phyloP scores from a whole-genome alignment of 2,797 vertebrate species.

The Acrocephalus scirpaceus region DNA sequence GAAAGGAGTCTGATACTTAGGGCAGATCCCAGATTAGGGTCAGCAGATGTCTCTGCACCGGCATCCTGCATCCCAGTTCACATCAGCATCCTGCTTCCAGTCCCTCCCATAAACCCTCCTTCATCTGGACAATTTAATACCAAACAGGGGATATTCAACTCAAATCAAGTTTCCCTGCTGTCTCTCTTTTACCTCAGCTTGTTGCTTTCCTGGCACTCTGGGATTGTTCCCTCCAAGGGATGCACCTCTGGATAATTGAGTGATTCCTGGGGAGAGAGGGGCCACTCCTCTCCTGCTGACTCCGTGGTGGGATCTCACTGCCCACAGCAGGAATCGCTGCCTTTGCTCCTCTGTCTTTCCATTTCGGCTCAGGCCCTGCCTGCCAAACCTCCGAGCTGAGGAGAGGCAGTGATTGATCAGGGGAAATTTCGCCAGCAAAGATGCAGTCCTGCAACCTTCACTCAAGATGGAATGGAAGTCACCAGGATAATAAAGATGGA shows the following conservation, averaged over 20 bases:
- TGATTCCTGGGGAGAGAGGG: accelerated
- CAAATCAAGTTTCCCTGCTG: neutral
- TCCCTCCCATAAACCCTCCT: neutral
- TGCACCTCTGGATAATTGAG: neutral
- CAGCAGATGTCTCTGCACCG: neutral
- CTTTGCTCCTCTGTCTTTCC: neutral
- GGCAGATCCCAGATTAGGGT: neutral
- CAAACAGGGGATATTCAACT: neutral
- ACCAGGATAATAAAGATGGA: constrained; percentile 14
- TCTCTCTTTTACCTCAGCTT: neutral
- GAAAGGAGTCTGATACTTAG: neutral
- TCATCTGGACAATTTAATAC: neutral
- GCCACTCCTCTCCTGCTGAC: neutral
- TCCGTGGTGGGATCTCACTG: neutral
- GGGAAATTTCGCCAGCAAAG: neutral
- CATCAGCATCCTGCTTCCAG: neutral
- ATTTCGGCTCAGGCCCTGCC: neutral
- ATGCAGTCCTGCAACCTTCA: neutral
- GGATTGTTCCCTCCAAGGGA: neutral
- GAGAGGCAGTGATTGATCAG: neutral
- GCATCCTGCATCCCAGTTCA: neutral
- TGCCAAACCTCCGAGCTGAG: neutral
- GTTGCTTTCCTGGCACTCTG: accelerated
- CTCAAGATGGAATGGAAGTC: neutral
- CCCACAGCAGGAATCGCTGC: neutral